Percentiles rank a stretch among this genome's conserved stretches.
These are phyloP conservation scores for Mormyrops attenuatus DNA, from an alignment of 2,797 vertebrate genomes.

Conservation along the genomic window DNA sequence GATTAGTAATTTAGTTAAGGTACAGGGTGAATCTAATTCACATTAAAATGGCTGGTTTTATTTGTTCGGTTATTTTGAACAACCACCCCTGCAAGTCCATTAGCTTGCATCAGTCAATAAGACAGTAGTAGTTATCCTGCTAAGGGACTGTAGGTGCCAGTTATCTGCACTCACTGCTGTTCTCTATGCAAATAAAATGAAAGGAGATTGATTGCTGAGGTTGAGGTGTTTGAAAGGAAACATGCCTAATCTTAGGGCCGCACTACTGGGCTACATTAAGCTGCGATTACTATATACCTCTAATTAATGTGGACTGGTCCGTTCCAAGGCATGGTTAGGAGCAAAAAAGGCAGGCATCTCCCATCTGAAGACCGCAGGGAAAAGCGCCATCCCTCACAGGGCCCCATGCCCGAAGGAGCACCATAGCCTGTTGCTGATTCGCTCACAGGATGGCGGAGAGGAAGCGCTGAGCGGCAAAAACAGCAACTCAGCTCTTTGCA, in stretches of 20 bases:
- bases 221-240: background rate
- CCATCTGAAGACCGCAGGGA: background rate
- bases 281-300: background rate
- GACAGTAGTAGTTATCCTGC: background rate
- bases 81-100: background rate
- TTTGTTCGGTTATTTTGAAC: background rate
- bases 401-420: background rate
- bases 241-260: background rate
- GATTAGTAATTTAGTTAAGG: background rate
- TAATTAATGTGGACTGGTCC: background rate
- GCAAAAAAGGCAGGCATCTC: background rate
- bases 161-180: background rate
- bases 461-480: slow-evolving; percentile 53
- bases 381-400: background rate
- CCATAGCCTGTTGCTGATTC: background rate
- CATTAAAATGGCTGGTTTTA: background rate
- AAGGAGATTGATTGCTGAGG: background rate
- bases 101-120: background rate
- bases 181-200: background rate
- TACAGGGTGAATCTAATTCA: background rate
- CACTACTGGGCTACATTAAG: background rate
- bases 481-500: slow-evolving; percentile 50
- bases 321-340: background rate
- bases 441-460: slow-evolving; percentile 44
- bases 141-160: background rate